Conservation (phyloP, 2,113 vertebrate genomes). For the Steatornis caripensis region DNA sequence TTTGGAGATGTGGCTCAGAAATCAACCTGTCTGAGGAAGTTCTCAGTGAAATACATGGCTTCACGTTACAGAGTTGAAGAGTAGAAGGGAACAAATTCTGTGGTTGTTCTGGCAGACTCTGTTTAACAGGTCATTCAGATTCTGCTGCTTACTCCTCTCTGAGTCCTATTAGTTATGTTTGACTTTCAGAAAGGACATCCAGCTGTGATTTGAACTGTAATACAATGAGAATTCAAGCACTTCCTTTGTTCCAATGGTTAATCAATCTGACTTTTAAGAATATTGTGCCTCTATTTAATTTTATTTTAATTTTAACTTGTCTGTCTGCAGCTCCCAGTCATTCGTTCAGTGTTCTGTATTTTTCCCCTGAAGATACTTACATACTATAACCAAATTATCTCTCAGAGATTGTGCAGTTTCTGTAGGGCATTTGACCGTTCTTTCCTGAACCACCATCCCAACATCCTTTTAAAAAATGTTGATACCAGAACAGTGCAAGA, state of each 20-base stretch:
- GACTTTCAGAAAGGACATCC: slow-evolving; percentile 53
- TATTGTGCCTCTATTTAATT: slow-evolving; percentile 55
- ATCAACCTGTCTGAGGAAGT: neutral
- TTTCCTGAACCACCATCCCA: neutral
- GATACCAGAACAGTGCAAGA: neutral
- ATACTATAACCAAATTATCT: slow-evolving; percentile 46
- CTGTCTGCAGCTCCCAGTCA: slow-evolving; percentile 7
- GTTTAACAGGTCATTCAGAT: neutral
- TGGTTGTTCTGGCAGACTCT: neutral
- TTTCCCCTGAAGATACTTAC: slow-evolving; percentile 50
- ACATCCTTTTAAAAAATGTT: neutral
- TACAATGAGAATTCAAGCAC: slow-evolving; percentile 9
- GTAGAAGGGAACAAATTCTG: neutral
- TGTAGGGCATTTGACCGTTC: neutral
- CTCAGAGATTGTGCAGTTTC: slow-evolving; percentile 19
- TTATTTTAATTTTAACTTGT: slow-evolving; percentile 58
- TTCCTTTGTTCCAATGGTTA: slow-evolving; percentile 50
- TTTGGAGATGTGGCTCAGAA: neutral
- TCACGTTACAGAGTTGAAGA: neutral
- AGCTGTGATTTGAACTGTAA: neutral
- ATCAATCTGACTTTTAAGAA: slow-evolving; percentile 57
- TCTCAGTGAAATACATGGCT: neutral
- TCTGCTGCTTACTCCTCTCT: neutral
- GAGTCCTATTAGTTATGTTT: neutral
- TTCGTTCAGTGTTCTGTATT: slow-evolving; percentile 28